A percentile compares a stretch with the other conserved stretches of the same genome.
Conservation (phyloP, 1,140 invertebrate genomes). For the Penaeus japonicus region DNA sequence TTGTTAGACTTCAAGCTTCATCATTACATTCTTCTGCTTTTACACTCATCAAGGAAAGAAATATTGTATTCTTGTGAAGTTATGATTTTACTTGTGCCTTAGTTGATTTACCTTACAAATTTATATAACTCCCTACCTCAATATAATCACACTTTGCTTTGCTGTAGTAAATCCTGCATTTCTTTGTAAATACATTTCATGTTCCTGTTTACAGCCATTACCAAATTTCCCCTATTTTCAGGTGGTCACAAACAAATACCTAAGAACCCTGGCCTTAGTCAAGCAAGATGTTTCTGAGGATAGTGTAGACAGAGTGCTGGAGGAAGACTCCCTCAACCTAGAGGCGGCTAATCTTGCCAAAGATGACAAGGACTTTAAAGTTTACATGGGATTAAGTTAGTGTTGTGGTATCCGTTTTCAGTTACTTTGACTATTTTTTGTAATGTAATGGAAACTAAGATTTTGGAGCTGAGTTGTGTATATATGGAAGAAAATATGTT, state of each 20-base stretch:
- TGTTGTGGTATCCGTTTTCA: neutral
- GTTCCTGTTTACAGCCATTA: no score
- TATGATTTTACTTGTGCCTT: no score
- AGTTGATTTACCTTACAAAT: no score
- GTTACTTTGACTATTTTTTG: neutral
- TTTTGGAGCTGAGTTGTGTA: neutral
- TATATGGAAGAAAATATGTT: neutral
- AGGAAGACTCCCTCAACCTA: slow-evolving; percentile 35
- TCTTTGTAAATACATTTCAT: no score
- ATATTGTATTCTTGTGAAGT: no score
- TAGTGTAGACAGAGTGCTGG: slow-evolving; percentile 31
- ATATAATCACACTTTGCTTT: no score
- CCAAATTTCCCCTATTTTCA: neutral
- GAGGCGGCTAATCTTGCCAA: slow-evolving; percentile 37
- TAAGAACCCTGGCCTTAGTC: slow-evolving; percentile 43
- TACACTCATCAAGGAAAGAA: no score
- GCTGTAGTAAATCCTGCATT: no score
- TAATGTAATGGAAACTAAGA: neutral
- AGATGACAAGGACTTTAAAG: slow-evolving; percentile 47
- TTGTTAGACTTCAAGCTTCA: no score
- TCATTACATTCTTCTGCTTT: no score
- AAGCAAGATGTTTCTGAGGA: slow-evolving; percentile 25
- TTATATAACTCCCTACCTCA: no score
- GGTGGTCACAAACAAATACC: slow-evolving; percentile 49
- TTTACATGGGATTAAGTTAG: slow-evolving; percentile 48